phyloP scores from a whole-genome alignment of 2,113 vertebrate genomes.

The Azemiops feae region DNA sequence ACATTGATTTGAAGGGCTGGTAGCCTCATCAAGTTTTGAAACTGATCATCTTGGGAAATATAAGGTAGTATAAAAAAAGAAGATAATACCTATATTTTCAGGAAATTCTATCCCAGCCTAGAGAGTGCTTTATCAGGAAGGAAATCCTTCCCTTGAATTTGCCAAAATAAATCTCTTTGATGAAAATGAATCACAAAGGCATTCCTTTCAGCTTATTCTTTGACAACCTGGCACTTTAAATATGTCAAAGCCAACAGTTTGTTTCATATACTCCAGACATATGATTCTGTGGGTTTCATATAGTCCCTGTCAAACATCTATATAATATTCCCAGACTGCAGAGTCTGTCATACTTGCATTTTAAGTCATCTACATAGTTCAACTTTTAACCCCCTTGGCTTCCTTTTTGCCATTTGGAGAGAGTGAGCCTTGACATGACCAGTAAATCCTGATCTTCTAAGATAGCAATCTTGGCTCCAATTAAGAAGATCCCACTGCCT shows the following conservation, averaged over 20 bases:
- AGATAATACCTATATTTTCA: slow-evolving; percentile 63
- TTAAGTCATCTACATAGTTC: slow-evolving; percentile 39
- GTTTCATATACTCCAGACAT: slow-evolving; percentile 38
- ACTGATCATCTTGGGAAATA: slow-evolving; percentile 54
- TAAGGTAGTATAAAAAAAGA: slow-evolving; percentile 53
- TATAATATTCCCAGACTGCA: slow-evolving; percentile 25
- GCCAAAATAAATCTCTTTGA: slow-evolving; percentile 68
- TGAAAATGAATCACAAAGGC: slow-evolving; percentile 52
- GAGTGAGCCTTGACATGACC: neutral
- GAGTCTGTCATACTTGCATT: slow-evolving; percentile 12
- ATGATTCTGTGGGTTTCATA: slow-evolving; percentile 46
- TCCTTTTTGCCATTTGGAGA: slow-evolving; percentile 18
- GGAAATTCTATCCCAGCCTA: slow-evolving; percentile 52
- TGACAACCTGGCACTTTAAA: slow-evolving; percentile 50
- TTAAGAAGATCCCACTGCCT: neutral
- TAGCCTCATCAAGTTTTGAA: neutral
- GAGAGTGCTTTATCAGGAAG: slow-evolving; percentile 58
- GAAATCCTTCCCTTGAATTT: slow-evolving; percentile 52
- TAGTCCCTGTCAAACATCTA: slow-evolving; percentile 38
- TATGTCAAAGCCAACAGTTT: slow-evolving; percentile 30
- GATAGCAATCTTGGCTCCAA: neutral
- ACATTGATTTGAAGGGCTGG: slow-evolving; percentile 54
- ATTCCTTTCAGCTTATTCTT: slow-evolving; percentile 58
- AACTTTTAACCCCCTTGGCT: slow-evolving; percentile 27
- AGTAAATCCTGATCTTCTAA: neutral